Evolutionary conservation across 2,113 vertebrate genomes (phyloP).

Genomic region (Dicaeum eximium): DNA sequence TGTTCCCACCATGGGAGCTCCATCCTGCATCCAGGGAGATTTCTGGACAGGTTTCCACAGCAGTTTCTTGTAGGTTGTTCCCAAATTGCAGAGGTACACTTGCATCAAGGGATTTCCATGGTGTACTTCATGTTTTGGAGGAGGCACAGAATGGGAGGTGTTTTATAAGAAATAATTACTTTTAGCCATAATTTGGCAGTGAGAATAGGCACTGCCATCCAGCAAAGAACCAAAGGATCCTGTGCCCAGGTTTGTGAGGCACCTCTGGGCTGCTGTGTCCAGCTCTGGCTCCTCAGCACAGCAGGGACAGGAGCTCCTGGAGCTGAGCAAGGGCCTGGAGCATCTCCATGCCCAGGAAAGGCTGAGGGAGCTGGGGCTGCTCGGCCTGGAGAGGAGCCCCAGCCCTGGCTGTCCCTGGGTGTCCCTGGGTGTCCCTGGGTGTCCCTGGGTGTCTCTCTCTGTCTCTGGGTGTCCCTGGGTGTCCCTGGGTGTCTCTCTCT

Average conservation of each 20-base stretch:
- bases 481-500: background rate
- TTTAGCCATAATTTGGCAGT: background rate
- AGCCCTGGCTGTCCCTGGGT: accelerated
- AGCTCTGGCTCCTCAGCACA: background rate
- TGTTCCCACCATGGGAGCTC: background rate
- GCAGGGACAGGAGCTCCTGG: background rate
- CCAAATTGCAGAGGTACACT: background rate
- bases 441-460: background rate
- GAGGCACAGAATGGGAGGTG: background rate
- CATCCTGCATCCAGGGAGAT: background rate
- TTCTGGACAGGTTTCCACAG: background rate
- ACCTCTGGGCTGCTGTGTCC: background rate
- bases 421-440: background rate
- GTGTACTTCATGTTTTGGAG: background rate
- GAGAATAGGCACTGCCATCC: background rate
- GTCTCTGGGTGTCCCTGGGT: accelerated
- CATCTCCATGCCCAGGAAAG: background rate
- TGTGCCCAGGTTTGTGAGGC: background rate
- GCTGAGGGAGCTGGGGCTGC: background rate
- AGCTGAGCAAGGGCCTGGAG: background rate
- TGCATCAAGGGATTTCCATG: background rate
- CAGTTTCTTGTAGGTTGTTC: background rate
- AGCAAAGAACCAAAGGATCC: background rate
- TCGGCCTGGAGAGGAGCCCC: background rate
- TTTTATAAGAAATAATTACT: background rate